Conservation (phyloP, 2,113 vertebrate genomes). For the Cottus gobio region DNA sequence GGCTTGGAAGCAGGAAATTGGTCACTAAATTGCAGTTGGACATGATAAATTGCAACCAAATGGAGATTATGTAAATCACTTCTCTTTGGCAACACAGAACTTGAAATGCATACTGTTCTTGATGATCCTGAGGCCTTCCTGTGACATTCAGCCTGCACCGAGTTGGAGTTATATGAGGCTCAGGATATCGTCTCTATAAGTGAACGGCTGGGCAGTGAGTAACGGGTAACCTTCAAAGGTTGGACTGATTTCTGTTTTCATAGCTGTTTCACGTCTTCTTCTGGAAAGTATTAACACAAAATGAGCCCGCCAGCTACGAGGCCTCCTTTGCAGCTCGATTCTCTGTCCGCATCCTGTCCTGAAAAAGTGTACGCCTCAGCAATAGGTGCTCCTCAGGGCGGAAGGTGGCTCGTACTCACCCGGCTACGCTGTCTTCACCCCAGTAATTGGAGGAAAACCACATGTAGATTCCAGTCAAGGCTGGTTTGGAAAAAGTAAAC, state of each 20-base stretch:
- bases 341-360: slow-evolving; percentile 60
- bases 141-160: neutral
- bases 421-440: slow-evolving; percentile 34
- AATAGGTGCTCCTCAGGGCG: slow-evolving; percentile 58
- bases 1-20: slow-evolving; percentile 53
- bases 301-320: slow-evolving; percentile 43
- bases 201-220: slow-evolving; percentile 35
- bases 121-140: neutral
- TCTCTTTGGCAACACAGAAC: slow-evolving; percentile 16
- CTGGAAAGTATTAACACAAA: slow-evolving; percentile 59
- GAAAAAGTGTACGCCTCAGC: slow-evolving; percentile 65
- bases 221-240: slow-evolving; percentile 59
- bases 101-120: neutral
- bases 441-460: slow-evolving; percentile 29
- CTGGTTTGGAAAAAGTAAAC: slow-evolving; percentile 34
- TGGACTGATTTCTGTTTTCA: slow-evolving; percentile 70
- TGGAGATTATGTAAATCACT: slow-evolving; percentile 59
- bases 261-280: slow-evolving; percentile 67
- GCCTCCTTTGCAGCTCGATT: slow-evolving; percentile 55
- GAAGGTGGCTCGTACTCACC: slow-evolving; percentile 38
- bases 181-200: slow-evolving; percentile 29
- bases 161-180: slow-evolving; percentile 29
- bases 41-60: slow-evolving; percentile 54
- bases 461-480: slow-evolving; percentile 35
- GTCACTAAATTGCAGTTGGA: slow-evolving; percentile 52